These are phyloP conservation scores for Dendropsophus ebraccatus DNA, from an alignment of 2,113 vertebrate species.

Conservation along the genomic window DNA sequence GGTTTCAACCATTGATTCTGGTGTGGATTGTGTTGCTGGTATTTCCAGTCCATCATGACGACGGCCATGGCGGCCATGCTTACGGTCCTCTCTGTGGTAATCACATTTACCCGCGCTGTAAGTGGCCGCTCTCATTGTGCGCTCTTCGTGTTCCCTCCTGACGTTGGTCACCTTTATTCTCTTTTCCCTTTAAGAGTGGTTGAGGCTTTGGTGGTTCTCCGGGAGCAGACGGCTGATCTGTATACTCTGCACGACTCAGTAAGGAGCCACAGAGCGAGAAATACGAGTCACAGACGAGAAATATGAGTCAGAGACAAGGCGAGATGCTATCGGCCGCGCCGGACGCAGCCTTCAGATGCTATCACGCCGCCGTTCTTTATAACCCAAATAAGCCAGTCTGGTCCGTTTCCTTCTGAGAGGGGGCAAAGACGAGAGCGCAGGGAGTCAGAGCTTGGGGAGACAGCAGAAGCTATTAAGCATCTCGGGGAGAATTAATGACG, in stretches of 20 bases:
- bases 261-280: slow-evolving; percentile 15
- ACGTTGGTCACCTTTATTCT: too few species aligned
- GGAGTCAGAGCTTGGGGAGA: slow-evolving; percentile 17
- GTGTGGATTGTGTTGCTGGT: too few species aligned
- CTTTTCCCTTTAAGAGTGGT: too few species aligned
- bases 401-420: slow-evolving; percentile 37
- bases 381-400: slow-evolving; percentile 56
- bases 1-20: too few species aligned
- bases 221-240: slow-evolving; percentile 6
- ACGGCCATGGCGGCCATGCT: too few species aligned
- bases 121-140: too few species aligned
- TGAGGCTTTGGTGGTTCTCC: too few species aligned
- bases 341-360: slow-evolving; percentile 56
- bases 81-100: too few species aligned
- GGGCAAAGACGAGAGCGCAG: slow-evolving; percentile 24
- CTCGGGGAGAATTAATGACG: slow-evolving; percentile 46
- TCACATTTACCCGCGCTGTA: too few species aligned
- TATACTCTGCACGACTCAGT: slow-evolving; percentile 38
- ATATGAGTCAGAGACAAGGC: slow-evolving; percentile 50
- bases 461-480: slow-evolving; percentile 54
- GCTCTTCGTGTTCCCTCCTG: too few species aligned
- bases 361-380: slow-evolving; percentile 50
- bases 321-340: slow-evolving; percentile 50
- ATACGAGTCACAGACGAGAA: slow-evolving; percentile 39
- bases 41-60: too few species aligned